Base-by-base conservation (phyloP, 2,797 vertebrate genomes). In the Pyrrhura leucotis region DNA sequence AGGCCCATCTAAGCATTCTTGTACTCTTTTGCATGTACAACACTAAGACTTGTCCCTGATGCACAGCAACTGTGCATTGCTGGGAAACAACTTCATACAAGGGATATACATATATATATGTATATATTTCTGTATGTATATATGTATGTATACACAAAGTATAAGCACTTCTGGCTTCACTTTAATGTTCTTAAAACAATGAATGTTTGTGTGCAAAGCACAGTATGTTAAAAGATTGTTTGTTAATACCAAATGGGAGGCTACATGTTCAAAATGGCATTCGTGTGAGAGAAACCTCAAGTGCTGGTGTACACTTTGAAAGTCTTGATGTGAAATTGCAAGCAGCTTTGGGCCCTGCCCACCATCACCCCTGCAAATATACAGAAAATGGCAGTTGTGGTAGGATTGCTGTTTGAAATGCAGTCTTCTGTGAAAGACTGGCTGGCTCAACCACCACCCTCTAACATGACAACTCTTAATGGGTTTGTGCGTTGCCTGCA, bases 141-240 rank as follows among this genome's bases (percentile, higher is more conserved):
- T 88, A 91, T 96, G 93, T 97, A 93, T 98, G 97, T 95, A 97
- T 95, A 96, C 84, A 89, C 77, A 69, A 91, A 88, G 93, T 96
- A 96, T 97, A 97, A 98, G 98, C 98, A 98, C 98, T 98, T 98
- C 98, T 97, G 98, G 95, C 97, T 97, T 97, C 96, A 97, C 97
- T 97, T 97, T 97, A 97, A 97, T 97, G 91, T 97, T 97, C 96
- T 97, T 98, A 97, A 98, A 97, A 93, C 91, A 96, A 97, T 97
- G 97, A 98, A 98, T 98, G 96, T 98, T 98, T 97, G 96, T 98
- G 97, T 98, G 98, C 96, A 96, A 98, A 98, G 97, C 97, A 98
- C 98, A 98, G 94, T 96, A 94, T 95, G 97, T 97, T 97, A 96
- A 94, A 97, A 96, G 92, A 94, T 71, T 94, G 94, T 97, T 96